phyloP scores from a whole-genome alignment of 2,797 vertebrate genomes.

The Pantherophis alleghaniensis region DNA sequence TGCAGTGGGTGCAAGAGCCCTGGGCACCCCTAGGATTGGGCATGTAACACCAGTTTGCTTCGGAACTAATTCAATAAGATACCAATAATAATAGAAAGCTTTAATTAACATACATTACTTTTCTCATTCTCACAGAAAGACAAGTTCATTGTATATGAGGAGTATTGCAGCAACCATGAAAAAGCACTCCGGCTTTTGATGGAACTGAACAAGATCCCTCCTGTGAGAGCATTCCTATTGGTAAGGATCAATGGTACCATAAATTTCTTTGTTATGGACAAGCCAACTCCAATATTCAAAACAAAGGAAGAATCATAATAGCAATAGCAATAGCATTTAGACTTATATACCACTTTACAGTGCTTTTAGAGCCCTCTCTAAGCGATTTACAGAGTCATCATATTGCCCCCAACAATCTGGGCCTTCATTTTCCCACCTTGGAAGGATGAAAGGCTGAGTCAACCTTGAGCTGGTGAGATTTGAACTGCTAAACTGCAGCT shows the following conservation, averaged over 20 bases:
- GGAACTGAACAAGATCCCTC: slow-evolving; percentile 95
- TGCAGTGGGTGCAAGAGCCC: background rate
- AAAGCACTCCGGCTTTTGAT: slow-evolving; percentile 94
- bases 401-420: no score
- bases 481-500: no score
- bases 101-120: background rate
- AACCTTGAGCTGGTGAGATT: no score
- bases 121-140: slow-evolving; percentile 80
- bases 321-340: no score
- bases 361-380: no score
- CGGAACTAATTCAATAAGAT: background rate
- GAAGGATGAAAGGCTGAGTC: no score
- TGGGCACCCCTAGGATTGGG: background rate
- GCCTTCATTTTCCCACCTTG: no score
- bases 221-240: slow-evolving; percentile 92
- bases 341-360: no score
- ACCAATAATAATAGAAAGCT: background rate
- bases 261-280: background rate
- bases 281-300: background rate
- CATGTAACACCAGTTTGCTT: background rate
- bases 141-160: slow-evolving; percentile 92
- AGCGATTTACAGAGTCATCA: no score
- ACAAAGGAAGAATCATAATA: background rate
- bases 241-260: slow-evolving; percentile 72
- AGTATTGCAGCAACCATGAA: slow-evolving; percentile 98